Base-by-base conservation (phyloP, 64 coral and sea anemone genomes). In the Catalaphyllia jardinei region DNA sequence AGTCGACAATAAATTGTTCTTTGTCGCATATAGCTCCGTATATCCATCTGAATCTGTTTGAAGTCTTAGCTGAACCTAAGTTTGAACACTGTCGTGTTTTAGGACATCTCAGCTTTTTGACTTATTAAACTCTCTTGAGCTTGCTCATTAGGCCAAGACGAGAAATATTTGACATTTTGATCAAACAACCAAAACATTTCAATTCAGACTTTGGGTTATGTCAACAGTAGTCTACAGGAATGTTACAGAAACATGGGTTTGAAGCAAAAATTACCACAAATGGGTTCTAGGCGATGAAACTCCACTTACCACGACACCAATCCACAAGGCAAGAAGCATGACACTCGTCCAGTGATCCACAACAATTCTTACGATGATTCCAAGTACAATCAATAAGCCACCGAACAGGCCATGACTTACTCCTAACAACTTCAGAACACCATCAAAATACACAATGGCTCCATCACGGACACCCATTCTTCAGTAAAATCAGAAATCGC, bases 311-410 rank as follows among this genome's bases (percentile, higher is more conserved):
- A 77, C 49, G 24, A 77, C 74, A 10, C 74, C 74, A 24, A 77
- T 77, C 74, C 74, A 77, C 17, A 77, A 14, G 10, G 17, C 35
- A 38, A 77, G 22, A 38, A 77, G 74, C 74, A 77, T 77, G 20
- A 49, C 18, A 24, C 74, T 77, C 14, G 74, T 77, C 76, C 76
- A 79, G 50, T 79, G 76, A 79, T 79, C 49, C 20, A 79, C 76
- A 28, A 51, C 46, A 57, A 79, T 50, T n/a, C 76, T 55, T 13
- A 57, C 76, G 4, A 79, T 24, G 4, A 79, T 27, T 57, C 76
- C 76, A 10, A 79, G 12, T 27, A 57, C 22, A 27, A 79, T 57
- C 20, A 79, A 57, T 24, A 79, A 79, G 14, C 76, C 76, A 15
- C 76, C 76, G 2, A 79, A 29, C 9, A 79, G 13, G 51, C 76